Evolutionary conservation across 2,888 invertebrate species (phyloP).

Genomic region (Tromatobia lineatoria): DNA sequence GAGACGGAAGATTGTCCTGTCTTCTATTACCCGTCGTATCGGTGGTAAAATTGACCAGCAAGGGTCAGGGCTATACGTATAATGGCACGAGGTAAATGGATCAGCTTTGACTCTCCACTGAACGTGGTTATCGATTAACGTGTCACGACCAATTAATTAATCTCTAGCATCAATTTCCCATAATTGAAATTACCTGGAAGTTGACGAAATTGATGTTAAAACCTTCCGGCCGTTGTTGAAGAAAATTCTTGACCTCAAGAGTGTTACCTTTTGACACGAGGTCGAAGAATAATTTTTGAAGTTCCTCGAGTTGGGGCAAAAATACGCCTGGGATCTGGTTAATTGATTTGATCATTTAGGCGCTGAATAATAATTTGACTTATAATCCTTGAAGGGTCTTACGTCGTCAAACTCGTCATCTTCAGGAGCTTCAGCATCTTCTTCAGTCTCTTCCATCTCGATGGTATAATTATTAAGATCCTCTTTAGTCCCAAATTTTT

Average conservation of each 20-base stretch:
- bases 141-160: slow-evolving; percentile 7
- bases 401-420: slow-evolving; percentile 63
- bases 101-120: neutral
- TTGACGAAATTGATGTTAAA: slow-evolving; percentile 88
- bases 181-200: slow-evolving; percentile 85
- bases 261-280: slow-evolving; percentile 86
- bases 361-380: slow-evolving; percentile 5
- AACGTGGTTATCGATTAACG: neutral
- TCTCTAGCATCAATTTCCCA: neutral
- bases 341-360: neutral
- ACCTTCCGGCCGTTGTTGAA: slow-evolving; percentile 83
- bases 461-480: slow-evolving; percentile 2
- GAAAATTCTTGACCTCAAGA: slow-evolving; percentile 84
- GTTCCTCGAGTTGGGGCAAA: slow-evolving; percentile 86
- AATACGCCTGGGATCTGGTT: slow-evolving; percentile 84
- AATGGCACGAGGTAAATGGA: slow-evolving; percentile 17
- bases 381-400: slow-evolving; percentile 36
- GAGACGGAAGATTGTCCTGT: slow-evolving; percentile 28
- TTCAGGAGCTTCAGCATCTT: slow-evolving; percentile 26
- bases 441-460: slow-evolving; percentile 51
- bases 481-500: neutral
- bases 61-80: slow-evolving; percentile 21
- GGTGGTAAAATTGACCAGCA: slow-evolving; percentile 31
- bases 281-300: slow-evolving; percentile 87
- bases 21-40: slow-evolving; percentile 5